Evolutionary conservation across 2,797 vertebrate genomes (phyloP), one percentile per base, ranked within the genome.

Genomic region (Anguilla marmorata): DNA sequence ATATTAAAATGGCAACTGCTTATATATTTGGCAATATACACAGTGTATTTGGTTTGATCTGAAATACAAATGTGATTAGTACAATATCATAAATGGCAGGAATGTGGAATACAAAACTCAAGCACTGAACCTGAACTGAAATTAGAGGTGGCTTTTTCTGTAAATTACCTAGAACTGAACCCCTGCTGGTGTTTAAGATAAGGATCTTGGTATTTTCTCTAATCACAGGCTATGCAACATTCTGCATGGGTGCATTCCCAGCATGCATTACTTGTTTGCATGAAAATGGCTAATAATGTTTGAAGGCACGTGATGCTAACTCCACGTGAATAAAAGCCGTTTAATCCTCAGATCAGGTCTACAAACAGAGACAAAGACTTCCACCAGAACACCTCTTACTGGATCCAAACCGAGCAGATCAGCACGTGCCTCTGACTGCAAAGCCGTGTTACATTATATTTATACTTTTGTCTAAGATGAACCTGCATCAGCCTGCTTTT

Each of bases 251-350:
- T 14, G 12, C 24, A 30, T 27, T 54, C 50, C 27, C n/a, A 16
- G 82, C 27, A 80, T 24, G 45, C 76, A 45, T 4, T 12, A 48
- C 30, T 80, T 80, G 41, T 80, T 82, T 50, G 1, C 41, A 3
- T 84, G 82, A 45, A 54, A 84, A 84, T 84, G 82, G 30, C 82
- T 84, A 84, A 84, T 33, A 33, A 84, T 56, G 82, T 84, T 84
- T 84, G 82, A 84, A n/a, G 82, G 24, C 50, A 84, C 52, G 45
- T 48, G 79, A 48, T 82, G 11, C 41, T 24, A 82, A n/a, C 41
- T 48, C 41, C 24, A 82, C 2, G n/a, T n/a, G 16, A 1, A 2
- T 12, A 21, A 66, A 50, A 45, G 3, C 19, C 0, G 48, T 84
- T 84, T 84, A 56, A 84, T 84, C 82, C 50, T 50, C 82, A 56